Conservation (phyloP, 2,888 invertebrate species). For the Meloe dianella region DNA sequence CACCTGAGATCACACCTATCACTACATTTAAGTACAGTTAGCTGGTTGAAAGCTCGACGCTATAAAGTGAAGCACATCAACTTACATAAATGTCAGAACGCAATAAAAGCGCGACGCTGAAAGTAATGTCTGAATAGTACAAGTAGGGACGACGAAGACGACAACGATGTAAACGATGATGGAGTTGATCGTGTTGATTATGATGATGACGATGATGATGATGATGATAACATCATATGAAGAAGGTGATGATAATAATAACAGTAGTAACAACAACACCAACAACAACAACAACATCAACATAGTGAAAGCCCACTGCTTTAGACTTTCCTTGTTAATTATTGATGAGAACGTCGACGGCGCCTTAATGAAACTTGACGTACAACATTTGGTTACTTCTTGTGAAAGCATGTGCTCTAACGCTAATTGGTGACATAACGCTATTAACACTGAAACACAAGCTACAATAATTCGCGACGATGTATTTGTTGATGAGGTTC, state of each 20-base stretch:
- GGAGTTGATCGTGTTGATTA: background rate
- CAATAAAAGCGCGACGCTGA: conserved; percentile 48
- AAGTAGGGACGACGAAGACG: conserved; percentile 33
- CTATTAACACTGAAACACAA: conserved; percentile 47
- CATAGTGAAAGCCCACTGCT: conserved; percentile 22
- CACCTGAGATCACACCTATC: conserved; percentile 57
- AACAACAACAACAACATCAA: conserved; percentile 17
- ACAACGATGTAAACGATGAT: conserved; percentile 18
- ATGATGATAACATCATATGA: background rate
- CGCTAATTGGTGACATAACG: conserved; percentile 53
- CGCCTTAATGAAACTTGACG: conserved; percentile 47
- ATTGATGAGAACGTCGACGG: conserved; percentile 47
- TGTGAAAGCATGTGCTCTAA: conserved; percentile 50
- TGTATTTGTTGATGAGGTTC: conserved; percentile 35
- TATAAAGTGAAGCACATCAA: conserved; percentile 57
- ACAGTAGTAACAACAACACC: background rate
- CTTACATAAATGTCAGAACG: conserved; percentile 55
- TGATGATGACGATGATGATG: background rate
- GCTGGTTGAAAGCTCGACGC: conserved; percentile 53
- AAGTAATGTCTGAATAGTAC: conserved; percentile 33
- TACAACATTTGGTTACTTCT: conserved; percentile 51
- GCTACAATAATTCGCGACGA: conserved; percentile 44
- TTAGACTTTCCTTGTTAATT: conserved; percentile 44
- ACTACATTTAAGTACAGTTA: conserved; percentile 52
- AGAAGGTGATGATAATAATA: background rate